Conservation (phyloP, 2,888 invertebrate species). For the Tryphoninae sp. region DNA sequence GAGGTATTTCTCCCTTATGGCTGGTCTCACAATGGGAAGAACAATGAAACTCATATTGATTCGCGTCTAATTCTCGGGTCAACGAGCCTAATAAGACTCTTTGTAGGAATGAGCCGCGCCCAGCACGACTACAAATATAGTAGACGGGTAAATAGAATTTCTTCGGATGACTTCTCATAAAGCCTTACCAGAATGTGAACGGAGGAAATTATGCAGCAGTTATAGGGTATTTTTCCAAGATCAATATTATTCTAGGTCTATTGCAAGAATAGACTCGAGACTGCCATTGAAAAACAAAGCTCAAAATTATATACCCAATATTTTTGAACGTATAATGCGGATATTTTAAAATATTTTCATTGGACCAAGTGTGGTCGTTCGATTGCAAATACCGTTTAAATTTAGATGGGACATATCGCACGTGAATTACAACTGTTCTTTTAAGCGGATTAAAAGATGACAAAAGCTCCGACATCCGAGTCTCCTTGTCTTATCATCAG, state of each 20-base stretch:
- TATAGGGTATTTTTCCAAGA: neutral
- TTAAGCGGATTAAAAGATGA: conserved; percentile 45
- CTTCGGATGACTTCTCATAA: conserved; percentile 4
- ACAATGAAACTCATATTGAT: conserved; percentile 64
- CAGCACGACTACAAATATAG: conserved; percentile 60
- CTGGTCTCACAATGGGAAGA: neutral
- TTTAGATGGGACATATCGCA: conserved; percentile 15
- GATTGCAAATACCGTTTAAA: conserved; percentile 30
- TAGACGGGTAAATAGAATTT: conserved; percentile 38
- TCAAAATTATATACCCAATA: neutral
- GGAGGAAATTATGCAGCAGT: neutral
- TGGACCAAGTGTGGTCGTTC: neutral
- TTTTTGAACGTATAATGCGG: neutral
- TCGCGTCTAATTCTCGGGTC: conserved; percentile 69
- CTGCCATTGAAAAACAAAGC: neutral
- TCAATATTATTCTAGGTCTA: conserved; percentile 3
- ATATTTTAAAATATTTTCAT: too few relatives aligned
- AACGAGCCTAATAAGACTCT: conserved; percentile 66
- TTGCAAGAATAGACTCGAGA: neutral
- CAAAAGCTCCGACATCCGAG: conserved; percentile 3
- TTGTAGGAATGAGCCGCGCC: conserved; percentile 66
- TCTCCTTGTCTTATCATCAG: neutral
- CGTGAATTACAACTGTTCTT: conserved; percentile 5
- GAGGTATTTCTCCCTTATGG: neutral
- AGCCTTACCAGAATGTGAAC: conserved; percentile 11